Evolutionary conservation across 2,113 vertebrate genomes (phyloP).

Genomic region (Vombatus ursinus): DNA sequence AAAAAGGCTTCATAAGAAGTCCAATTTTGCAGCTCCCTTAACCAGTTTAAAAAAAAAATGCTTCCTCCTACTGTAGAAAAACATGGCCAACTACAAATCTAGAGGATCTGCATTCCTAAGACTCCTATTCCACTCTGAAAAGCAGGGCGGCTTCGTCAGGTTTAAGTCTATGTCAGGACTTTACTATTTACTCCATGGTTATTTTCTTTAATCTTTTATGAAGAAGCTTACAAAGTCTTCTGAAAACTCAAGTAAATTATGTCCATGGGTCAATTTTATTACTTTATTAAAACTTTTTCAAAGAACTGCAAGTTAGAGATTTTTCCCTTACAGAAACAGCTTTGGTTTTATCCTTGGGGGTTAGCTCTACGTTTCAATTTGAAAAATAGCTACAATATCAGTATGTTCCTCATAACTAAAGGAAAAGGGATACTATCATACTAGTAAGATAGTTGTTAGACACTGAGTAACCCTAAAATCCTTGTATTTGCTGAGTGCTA

Average conservation of each 20-base stretch:
- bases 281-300: constrained; percentile 25
- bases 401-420: constrained; percentile 19
- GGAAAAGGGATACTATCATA: neutral
- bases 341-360: constrained; percentile 29
- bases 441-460: neutral
- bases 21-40: neutral
- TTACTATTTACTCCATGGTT: neutral
- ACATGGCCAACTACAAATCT: neutral
- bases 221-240: constrained; percentile 19
- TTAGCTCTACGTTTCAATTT: neutral
- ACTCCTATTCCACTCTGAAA: constrained; percentile 9
- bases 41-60: neutral
- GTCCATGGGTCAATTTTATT: constrained; percentile 8
- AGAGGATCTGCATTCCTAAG: neutral
- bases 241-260: constrained; percentile 42
- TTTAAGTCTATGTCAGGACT: constrained; percentile 24
- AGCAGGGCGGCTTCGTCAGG: neutral
- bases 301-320: constrained; percentile 3
- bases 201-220: constrained; percentile 30
- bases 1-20: neutral
- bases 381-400: neutral
- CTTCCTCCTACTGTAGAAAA: neutral
- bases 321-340: constrained; percentile 15
- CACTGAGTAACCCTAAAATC: neutral
- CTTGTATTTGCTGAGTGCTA: neutral